These are phyloP conservation scores for Drosophila acutilabella DNA, from an alignment of 2,888 invertebrate genomes.

Conservation along the genomic window DNA sequence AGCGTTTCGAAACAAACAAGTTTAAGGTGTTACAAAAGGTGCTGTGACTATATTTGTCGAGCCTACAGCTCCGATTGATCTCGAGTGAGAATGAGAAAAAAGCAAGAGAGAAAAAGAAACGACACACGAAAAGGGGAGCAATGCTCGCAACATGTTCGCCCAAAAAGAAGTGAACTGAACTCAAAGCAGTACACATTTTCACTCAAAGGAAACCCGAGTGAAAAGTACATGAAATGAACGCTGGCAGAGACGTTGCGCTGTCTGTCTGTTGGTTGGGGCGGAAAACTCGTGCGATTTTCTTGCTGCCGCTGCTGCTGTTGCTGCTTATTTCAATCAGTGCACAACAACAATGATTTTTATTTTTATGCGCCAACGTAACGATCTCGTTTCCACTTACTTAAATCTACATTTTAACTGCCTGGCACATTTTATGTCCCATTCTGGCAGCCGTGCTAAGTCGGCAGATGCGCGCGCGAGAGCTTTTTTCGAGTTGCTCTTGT, in stretches of 20 bases:
- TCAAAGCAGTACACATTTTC: constrained; percentile 49
- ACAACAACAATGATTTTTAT: constrained; percentile 84
- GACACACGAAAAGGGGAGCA: constrained; percentile 11
- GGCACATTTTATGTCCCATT: constrained; percentile 85
- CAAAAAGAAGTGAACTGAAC: constrained; percentile 33
- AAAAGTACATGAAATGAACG: constrained; percentile 60
- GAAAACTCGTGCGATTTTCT: constrained; percentile 59
- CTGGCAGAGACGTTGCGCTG: constrained; percentile 16
- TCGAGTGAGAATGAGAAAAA: constrained; percentile 5
- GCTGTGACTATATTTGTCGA: constrained; percentile 32
- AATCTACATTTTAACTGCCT: constrained; percentile 85
- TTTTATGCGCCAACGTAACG: constrained; percentile 85
- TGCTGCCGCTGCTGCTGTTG: constrained; percentile 40
- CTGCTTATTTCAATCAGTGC: constrained; percentile 85
- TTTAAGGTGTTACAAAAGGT: constrained; percentile 72
- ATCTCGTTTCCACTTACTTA: constrained; percentile 86
- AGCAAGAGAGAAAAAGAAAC: constrained; percentile 4
- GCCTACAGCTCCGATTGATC: constrained; percentile 63
- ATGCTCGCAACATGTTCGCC: constrained; percentile 69
- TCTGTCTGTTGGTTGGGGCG: constrained; percentile 33
- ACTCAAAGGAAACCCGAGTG: constrained; percentile 72
- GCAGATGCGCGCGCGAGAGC: constrained; percentile 70
- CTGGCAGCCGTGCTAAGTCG: constrained; percentile 75
- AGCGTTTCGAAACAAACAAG: constrained; percentile 59
- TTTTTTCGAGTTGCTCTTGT: constrained; percentile 38